These are phyloP conservation scores for Physocephala rufipes DNA, from an alignment of 2,888 invertebrate species.

Conservation along the genomic window DNA sequence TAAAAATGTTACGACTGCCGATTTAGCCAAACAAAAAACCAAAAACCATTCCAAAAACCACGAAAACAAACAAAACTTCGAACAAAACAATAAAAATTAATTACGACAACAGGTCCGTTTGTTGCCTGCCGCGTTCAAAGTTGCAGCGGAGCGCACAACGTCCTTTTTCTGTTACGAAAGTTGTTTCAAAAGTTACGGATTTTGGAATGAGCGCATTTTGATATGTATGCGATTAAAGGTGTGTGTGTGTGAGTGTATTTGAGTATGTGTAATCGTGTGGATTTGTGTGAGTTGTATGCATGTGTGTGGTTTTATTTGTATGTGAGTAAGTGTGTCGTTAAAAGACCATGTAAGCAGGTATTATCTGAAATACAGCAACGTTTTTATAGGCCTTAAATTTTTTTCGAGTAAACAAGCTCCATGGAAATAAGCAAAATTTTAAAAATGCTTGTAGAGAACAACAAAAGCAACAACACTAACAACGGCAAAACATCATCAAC, in stretches of 20 bases:
- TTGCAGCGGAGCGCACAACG: no score
- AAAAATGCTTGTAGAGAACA: not conserved
- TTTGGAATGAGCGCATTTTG: no score
- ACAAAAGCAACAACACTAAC: constrained; percentile 3
- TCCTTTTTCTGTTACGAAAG: constrained; percentile 10
- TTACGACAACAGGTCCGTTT: constrained; percentile 43
- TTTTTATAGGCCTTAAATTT: not conserved
- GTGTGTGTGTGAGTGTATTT: not conserved
- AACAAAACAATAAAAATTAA: constrained; percentile 42
- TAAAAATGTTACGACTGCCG: not conserved
- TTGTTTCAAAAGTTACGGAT: no score
- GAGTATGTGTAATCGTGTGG: no score
- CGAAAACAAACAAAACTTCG: constrained; percentile 5
- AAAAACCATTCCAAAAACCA: constrained; percentile 18
- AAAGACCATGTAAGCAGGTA: no score
- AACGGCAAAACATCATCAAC: constrained; percentile 1
- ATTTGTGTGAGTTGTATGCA: no score
- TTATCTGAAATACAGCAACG: not conserved
- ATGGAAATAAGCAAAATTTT: not conserved
- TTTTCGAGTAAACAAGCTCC: not conserved
- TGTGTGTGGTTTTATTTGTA: not conserved
- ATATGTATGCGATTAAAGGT: not conserved
- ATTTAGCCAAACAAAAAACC: not conserved
- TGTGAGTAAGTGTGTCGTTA: constrained; percentile 2
- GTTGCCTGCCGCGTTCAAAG: not conserved